phyloP scores from a whole-genome alignment of 2,888 invertebrate genomes.

The Sarcophaga carnaria region DNA sequence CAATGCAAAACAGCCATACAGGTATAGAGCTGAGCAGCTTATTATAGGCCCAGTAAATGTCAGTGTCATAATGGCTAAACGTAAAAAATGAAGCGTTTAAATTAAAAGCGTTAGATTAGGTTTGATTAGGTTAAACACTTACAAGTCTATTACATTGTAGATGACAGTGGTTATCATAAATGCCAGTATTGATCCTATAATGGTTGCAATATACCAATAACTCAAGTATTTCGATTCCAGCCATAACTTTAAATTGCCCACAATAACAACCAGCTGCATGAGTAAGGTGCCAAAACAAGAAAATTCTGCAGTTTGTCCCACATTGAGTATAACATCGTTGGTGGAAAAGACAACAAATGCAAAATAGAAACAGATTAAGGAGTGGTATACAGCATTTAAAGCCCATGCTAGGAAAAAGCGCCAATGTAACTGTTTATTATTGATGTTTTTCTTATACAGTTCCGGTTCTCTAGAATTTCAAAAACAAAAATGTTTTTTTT shows the following conservation, averaged over 20 bases:
- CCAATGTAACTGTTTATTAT: constrained; percentile 86
- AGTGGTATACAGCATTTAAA: constrained; percentile 85
- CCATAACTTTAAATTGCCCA: constrained; percentile 85
- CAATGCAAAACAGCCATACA: constrained; percentile 84
- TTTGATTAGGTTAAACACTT: constrained; percentile 80
- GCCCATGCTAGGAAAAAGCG: constrained; percentile 86
- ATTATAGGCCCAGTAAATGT: constrained; percentile 85
- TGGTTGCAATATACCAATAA: constrained; percentile 82
- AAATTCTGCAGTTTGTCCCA: constrained; percentile 83
- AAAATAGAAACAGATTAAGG: constrained; percentile 85
- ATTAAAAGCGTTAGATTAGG: not conserved
- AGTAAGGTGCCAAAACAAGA: constrained; percentile 85
- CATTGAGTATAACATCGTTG: constrained; percentile 82
- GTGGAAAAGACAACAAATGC: constrained; percentile 81
- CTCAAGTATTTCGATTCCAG: constrained; percentile 85
- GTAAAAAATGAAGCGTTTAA: constrained; percentile 9
- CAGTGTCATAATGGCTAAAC: constrained; percentile 82
- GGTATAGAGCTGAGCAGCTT: constrained; percentile 84
- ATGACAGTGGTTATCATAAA: constrained; percentile 84
- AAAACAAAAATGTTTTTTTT: not conserved
- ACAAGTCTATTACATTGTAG: constrained; percentile 85
- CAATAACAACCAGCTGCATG: constrained; percentile 84
- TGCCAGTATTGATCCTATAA: constrained; percentile 83
- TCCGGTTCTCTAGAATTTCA: constrained; percentile 84
- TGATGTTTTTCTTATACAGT: constrained; percentile 85